Evolutionary conservation across 2,797 vertebrate species (phyloP).

Genomic region (Pseudomugil tenellus): DNA sequence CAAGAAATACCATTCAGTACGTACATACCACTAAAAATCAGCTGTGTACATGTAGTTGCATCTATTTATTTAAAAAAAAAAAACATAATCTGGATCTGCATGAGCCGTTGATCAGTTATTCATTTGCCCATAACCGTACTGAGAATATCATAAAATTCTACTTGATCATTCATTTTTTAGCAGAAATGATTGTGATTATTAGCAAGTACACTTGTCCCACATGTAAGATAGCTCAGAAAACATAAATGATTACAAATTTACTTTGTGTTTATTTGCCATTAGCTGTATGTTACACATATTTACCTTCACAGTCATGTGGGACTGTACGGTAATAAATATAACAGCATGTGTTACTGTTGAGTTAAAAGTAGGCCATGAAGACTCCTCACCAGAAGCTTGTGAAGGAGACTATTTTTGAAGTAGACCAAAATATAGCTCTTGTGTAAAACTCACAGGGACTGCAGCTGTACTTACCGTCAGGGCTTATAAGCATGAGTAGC

Average conservation of each 20-base stretch:
- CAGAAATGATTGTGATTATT: no score
- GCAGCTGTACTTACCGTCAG: constrained; percentile 77
- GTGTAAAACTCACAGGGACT: constrained; percentile 70
- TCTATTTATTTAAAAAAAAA: no score
- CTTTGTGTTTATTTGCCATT: constrained; percentile 18
- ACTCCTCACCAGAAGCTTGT: constrained; percentile 24
- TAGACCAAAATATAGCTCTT: constrained; percentile 67
- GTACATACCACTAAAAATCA: neutral
- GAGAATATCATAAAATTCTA: neutral
- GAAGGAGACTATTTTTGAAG: constrained; percentile 67
- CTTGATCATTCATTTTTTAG: no score
- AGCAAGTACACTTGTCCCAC: neutral
- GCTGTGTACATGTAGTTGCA: no score
- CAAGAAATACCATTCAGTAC: neutral
- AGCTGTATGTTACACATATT: constrained; percentile 14
- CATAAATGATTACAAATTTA: constrained; percentile 10
- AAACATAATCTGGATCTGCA: neutral
- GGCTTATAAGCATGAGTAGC: neutral
- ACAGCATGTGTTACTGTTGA: constrained; percentile 9
- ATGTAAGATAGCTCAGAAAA: neutral
- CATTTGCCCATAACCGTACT: neutral
- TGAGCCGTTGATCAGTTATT: neutral
- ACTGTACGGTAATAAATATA: constrained; percentile 7
- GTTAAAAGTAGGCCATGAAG: constrained; percentile 15
- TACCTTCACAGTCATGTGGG: constrained; percentile 14